Percentiles rank a stretch among this genome's conserved stretches.
Conservation (phyloP, 2,888 invertebrate species). For the Ceratothoa steindachneri region DNA sequence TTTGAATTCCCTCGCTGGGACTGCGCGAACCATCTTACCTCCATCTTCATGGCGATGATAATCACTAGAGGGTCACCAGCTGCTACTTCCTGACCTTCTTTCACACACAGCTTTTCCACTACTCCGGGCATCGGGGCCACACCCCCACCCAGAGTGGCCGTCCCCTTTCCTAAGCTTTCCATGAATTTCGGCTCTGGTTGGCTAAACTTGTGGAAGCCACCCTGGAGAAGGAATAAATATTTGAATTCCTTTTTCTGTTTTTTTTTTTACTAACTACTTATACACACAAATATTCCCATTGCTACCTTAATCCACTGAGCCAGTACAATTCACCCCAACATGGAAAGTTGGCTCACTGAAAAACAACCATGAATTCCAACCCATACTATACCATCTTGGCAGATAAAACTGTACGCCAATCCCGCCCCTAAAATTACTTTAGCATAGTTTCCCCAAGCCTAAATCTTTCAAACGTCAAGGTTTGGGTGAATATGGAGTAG, state of each 20-base stretch:
- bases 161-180: slow-evolving; percentile 54
- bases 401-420: no score
- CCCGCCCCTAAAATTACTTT: no score
- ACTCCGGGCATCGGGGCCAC: slow-evolving; percentile 94
- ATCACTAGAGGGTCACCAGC: slow-evolving; percentile 86
- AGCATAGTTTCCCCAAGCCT: no score
- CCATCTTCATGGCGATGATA: slow-evolving; percentile 99
- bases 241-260: neutral
- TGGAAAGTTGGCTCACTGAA: neutral
- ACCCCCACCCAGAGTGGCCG: slow-evolving; percentile 60
- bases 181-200: slow-evolving; percentile 63
- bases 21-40: no score
- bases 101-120: slow-evolving; percentile 81
- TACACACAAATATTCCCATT: no score
- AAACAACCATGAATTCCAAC: no score
- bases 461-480: no score
- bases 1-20: no score
- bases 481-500: no score
- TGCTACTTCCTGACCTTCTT: slow-evolving; percentile 72
- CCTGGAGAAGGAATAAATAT: slow-evolving; percentile 51
- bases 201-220: slow-evolving; percentile 59
- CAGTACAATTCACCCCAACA: neutral
- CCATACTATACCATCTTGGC: no score
- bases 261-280: no score
- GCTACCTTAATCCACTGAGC: neutral